phyloP scores from a whole-genome alignment of 2,797 vertebrate species.

The Coregonus sp. region DNA sequence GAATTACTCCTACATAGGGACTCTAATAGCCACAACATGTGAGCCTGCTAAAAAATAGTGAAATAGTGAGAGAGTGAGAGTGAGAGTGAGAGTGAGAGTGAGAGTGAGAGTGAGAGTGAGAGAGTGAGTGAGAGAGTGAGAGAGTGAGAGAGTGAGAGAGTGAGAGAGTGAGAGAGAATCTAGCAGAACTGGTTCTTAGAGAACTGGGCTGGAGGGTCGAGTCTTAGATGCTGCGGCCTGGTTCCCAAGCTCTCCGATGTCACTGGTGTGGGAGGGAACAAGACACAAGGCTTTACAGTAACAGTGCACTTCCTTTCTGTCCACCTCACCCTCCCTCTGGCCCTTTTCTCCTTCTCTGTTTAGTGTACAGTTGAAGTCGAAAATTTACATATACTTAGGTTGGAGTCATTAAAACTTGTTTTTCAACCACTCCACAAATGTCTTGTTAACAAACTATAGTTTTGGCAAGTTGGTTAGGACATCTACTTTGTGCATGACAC shows the following conservation, averaged over 20 bases:
- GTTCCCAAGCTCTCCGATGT: constrained; percentile 8
- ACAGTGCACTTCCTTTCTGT: not conserved
- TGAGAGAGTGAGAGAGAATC: not conserved
- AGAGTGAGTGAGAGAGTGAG: not conserved
- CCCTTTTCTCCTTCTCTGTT: constrained; percentile 12
- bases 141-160: not conserved
- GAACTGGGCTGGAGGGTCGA: not conserved
- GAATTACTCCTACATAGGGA: not conserved
- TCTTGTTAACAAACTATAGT: no score
- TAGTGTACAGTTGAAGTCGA: not conserved
- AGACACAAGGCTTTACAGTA: not conserved
- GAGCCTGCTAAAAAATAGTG: not conserved
- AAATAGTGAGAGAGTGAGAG: not conserved
- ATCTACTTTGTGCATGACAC: no score
- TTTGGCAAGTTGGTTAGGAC: no score
- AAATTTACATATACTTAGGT: no score
- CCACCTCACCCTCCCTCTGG: not conserved
- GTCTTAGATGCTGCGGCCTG: not conserved
- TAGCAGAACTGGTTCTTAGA: not conserved
- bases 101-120: not conserved
- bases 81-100: not conserved
- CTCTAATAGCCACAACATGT: not conserved
- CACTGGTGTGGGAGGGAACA: not conserved
- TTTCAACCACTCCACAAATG: no score
- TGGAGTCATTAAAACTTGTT: no score